Evolutionary conservation across 2,888 invertebrate species (phyloP).

Genomic region (Tortricodes alternella): DNA sequence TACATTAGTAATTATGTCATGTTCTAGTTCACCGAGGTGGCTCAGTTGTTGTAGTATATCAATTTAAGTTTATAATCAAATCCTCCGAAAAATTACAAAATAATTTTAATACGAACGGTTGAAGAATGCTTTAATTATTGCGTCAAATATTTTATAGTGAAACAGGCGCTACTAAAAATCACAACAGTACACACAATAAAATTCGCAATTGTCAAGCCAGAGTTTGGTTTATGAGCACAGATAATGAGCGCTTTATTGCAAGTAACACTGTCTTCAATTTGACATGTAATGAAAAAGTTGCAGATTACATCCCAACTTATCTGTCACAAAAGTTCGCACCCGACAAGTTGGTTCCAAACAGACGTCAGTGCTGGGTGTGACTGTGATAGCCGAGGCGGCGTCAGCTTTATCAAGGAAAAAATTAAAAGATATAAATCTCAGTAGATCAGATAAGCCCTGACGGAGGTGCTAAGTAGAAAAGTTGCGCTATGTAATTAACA

Average conservation of each 20-base stretch:
- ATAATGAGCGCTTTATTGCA: too few relatives aligned
- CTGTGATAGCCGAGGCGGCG: constrained; percentile 36
- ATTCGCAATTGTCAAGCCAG: too few relatives aligned
- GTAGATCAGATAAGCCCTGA: constrained; percentile 60
- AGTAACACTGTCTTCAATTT: background rate
- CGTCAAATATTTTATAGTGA: too few relatives aligned
- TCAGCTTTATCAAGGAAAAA: constrained; percentile 43
- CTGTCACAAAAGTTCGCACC: constrained; percentile 16
- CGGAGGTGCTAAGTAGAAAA: constrained; percentile 70
- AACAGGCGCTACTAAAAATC: too few relatives aligned
- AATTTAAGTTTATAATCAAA: too few relatives aligned
- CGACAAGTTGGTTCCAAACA: constrained; percentile 30
- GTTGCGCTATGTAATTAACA: constrained; percentile 72
- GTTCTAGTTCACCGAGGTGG: too few relatives aligned
- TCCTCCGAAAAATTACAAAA: too few relatives aligned
- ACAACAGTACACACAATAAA: too few relatives aligned
- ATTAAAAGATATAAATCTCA: constrained; percentile 61
- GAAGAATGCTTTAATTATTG: too few relatives aligned
- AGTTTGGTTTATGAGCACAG: too few relatives aligned
- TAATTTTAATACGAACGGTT: too few relatives aligned
- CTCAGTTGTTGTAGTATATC: too few relatives aligned
- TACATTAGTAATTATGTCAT: background rate
- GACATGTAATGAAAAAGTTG: background rate
- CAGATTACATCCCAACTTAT: constrained; percentile 4
- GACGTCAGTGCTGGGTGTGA: constrained; percentile 37